phyloP scores from a whole-genome alignment of 1,140 invertebrate genomes.

The Anastrepha obliqua region DNA sequence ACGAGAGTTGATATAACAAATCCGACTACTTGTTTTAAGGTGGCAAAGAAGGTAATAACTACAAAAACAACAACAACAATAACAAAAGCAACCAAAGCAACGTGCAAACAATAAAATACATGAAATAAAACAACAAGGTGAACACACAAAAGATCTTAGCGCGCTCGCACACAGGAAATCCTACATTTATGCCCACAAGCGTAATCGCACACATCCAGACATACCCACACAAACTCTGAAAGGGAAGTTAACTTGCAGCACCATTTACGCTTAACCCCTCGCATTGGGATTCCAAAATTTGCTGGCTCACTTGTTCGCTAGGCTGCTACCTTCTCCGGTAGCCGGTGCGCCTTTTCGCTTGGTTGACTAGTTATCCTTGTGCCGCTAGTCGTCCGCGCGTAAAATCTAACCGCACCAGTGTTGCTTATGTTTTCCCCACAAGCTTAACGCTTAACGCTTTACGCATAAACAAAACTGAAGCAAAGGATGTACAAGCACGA shows the following conservation, averaged over 20 bases:
- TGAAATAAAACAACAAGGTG: slow-evolving; percentile 15
- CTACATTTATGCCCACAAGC: neutral
- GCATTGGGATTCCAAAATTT: slow-evolving; percentile 8
- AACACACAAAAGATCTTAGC: slow-evolving; percentile 27
- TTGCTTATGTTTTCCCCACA: neutral
- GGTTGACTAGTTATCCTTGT: slow-evolving; percentile 25
- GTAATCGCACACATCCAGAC: neutral
- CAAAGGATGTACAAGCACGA: neutral
- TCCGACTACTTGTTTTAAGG: neutral
- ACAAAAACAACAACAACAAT: slow-evolving; percentile 1
- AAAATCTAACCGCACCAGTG: neutral
- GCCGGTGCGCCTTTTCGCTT: neutral
- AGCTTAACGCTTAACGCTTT: neutral
- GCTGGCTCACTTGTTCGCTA: slow-evolving; percentile 1
- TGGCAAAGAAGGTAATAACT: neutral
- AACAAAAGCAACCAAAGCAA: neutral
- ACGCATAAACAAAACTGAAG: neutral
- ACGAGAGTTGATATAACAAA: neutral
- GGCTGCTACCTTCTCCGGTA: neutral
- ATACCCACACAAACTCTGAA: neutral
- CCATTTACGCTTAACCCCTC: neutral
- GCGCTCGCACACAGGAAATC: slow-evolving; percentile 27
- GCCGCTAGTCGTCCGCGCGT: neutral
- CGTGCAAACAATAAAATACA: slow-evolving; percentile 18
- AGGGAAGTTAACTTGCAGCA: neutral